phyloP scores from a whole-genome alignment of 2,797 vertebrate species.

The Coranthus polyacanthus region DNA sequence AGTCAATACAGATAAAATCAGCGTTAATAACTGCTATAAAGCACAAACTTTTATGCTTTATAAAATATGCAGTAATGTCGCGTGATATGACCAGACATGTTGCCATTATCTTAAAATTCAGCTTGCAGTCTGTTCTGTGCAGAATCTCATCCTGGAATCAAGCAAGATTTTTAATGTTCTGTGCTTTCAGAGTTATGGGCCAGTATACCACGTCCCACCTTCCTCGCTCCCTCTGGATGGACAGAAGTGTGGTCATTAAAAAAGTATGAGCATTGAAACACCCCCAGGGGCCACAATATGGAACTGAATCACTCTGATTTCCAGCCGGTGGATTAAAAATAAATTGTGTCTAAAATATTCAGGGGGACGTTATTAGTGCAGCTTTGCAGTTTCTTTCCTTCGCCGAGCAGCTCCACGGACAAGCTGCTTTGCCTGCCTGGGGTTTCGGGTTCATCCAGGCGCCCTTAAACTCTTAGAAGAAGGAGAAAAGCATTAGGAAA shows the following conservation, averaged over 20 bases:
- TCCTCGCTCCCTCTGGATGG: slow-evolving; percentile 52
- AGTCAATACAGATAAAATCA: not conserved
- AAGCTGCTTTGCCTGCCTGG: slow-evolving; percentile 52
- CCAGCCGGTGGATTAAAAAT: slow-evolving; percentile 82
- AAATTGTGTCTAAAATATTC: slow-evolving; percentile 87
- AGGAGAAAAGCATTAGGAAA: slow-evolving; percentile 11
- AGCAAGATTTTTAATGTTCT: slow-evolving; percentile 9
- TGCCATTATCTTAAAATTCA: not conserved
- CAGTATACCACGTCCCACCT: slow-evolving; percentile 38
- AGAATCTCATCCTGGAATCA: too few species aligned
- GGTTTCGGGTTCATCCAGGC: slow-evolving; percentile 56
- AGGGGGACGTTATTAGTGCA: slow-evolving; percentile 76
- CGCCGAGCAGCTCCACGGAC: slow-evolving; percentile 54
- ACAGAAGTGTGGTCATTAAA: slow-evolving; percentile 81
- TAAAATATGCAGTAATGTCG: not conserved
- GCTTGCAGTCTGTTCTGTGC: not conserved
- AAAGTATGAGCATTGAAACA: slow-evolving; percentile 77
- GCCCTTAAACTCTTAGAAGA: slow-evolving; percentile 24
- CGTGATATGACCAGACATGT: too few species aligned
- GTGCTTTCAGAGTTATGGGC: slow-evolving; percentile 40
- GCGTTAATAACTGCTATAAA: not conserved
- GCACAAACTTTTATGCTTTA: not conserved
- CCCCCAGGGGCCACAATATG: slow-evolving; percentile 78
- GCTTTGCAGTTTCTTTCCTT: slow-evolving; percentile 72
- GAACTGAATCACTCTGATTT: slow-evolving; percentile 82